Conservation (phyloP, 2,797 vertebrate genomes). For the Anomalospiza imberbis region DNA sequence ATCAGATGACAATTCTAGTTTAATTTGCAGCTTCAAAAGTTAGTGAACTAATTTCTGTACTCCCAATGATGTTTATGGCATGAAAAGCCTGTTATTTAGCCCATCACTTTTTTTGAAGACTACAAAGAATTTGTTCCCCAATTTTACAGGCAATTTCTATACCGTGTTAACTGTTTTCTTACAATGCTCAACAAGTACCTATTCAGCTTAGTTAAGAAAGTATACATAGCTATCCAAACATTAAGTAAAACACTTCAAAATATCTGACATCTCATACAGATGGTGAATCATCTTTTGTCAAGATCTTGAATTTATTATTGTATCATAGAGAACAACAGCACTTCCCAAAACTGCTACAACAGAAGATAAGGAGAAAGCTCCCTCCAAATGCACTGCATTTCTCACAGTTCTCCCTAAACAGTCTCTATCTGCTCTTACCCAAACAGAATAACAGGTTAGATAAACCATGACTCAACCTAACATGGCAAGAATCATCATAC, state of each 20-base stretch:
- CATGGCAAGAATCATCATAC: not conserved
- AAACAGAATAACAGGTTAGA: not conserved
- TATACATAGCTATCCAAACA: not conserved
- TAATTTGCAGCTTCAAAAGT: slow-evolving; percentile 51
- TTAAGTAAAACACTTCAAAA: not conserved
- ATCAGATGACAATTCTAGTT: slow-evolving; percentile 27
- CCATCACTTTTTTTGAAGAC: not conserved
- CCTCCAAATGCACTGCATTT: not conserved
- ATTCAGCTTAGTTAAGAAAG: not conserved
- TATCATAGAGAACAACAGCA: not conserved
- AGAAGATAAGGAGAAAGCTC: not conserved
- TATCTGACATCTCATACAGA: not conserved
- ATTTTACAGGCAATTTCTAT: not conserved
- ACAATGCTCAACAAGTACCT: not conserved
- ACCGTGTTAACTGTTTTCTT: not conserved
- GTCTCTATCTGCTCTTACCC: not conserved
- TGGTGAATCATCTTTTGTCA: not conserved
- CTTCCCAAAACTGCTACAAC: not conserved
- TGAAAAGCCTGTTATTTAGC: not conserved
- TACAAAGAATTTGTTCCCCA: not conserved
- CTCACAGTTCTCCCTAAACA: not conserved
- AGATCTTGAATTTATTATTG: not conserved
- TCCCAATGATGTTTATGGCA: not conserved
- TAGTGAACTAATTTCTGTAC: slow-evolving; percentile 23
- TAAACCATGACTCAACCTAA: fast-evolving